Conservation (phyloP, 2,888 invertebrate genomes). For the Zonitis immaculata region DNA sequence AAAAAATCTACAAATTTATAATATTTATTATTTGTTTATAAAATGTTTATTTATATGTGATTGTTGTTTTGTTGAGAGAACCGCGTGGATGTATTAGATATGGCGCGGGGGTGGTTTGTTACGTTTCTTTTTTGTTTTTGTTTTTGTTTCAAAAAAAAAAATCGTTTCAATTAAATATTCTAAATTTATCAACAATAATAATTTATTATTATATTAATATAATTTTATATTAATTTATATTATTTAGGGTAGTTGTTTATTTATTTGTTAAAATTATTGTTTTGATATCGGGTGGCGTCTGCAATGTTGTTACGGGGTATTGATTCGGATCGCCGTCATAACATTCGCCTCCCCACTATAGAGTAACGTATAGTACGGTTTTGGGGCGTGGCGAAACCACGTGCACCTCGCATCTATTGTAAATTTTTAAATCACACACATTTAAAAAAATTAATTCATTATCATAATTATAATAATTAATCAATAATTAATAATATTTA, state of each 20-base stretch:
- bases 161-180: no score
- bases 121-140: no score
- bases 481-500: no score
- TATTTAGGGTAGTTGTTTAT: neutral
- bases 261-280: neutral
- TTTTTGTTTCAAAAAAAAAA: no score
- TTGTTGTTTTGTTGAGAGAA: neutral
- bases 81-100: neutral
- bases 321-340: slow-evolving; percentile 40
- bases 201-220: no score
- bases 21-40: no score
- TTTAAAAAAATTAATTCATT: slow-evolving; percentile 6
- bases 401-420: no score
- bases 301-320: slow-evolving; percentile 37
- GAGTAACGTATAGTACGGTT: slow-evolving; percentile 38
- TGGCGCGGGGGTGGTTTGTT: neutral
- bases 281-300: slow-evolving; percentile 32
- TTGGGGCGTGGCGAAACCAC: slow-evolving; percentile 40
- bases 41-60: neutral
- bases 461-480: no score
- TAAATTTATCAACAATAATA: no score
- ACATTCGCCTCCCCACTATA: slow-evolving; percentile 38
- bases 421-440: slow-evolving; percentile 9
- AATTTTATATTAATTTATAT: no score
- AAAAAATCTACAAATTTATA: no score